These are phyloP conservation scores for Neuroterus valhalla DNA, from an alignment of 1,140 invertebrate species.

Conservation along the genomic window DNA sequence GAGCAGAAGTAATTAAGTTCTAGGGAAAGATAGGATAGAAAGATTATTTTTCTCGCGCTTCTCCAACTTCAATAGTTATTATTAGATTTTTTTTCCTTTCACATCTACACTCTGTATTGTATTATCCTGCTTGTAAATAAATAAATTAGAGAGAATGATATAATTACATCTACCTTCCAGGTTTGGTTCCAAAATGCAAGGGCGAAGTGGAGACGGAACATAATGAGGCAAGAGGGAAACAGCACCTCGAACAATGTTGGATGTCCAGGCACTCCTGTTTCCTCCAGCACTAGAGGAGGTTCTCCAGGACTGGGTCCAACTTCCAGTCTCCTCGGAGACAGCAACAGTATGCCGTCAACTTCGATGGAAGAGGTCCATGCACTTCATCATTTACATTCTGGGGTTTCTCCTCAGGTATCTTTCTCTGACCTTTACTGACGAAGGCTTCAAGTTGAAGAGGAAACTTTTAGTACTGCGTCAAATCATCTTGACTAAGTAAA, in stretches of 20 bases:
- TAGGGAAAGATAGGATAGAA: no score
- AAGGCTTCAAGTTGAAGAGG: constrained; percentile 57
- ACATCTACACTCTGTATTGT: no score
- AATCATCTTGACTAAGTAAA: constrained; percentile 25
- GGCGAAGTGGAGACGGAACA: constrained; percentile 94
- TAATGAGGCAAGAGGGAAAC: constrained; percentile 83
- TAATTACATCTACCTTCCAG: constrained; percentile 73
- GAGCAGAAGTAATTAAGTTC: no score
- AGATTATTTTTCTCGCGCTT: no score
- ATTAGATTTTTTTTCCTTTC: no score
- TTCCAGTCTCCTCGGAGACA: constrained; percentile 69
- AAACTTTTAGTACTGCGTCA: constrained; percentile 8
- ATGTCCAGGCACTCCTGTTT: constrained; percentile 70
- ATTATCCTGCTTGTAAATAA: no score
- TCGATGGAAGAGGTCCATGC: constrained; percentile 74
- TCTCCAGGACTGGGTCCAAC: constrained; percentile 66
- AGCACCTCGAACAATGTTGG: constrained; percentile 62
- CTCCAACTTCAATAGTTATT: no score
- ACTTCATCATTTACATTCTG: constrained; percentile 72
- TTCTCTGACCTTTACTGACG: constrained; percentile 75
- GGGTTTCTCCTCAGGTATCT: constrained; percentile 72
- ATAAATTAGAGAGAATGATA: no score
- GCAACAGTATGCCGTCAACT: constrained; percentile 72
- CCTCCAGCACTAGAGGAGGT: constrained; percentile 67
- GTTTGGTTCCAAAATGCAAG: constrained; percentile 99